Evolutionary conservation across 37 sponge, comb jelly and placozoan species (phyloP).

Genomic region (Tethya wilhelma): DNA sequence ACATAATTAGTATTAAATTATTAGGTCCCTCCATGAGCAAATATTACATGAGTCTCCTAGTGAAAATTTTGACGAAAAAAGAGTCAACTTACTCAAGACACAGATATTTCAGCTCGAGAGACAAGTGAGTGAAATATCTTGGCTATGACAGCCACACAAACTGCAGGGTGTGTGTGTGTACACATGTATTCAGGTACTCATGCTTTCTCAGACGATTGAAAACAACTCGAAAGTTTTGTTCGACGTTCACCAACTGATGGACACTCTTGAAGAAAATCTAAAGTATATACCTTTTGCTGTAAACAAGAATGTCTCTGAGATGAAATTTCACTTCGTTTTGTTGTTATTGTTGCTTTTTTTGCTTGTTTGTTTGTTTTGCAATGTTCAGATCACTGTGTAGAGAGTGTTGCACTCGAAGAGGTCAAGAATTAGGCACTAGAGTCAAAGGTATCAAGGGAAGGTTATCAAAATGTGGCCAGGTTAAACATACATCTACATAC

Average conservation of each 20-base stretch:
- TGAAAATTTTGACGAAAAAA: slow-evolving; percentile 65
- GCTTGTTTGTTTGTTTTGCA: no score
- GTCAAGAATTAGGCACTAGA: no score
- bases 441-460: no score
- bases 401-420: no score
- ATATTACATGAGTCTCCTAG: slow-evolving; percentile 49
- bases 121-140: slow-evolving; percentile 48
- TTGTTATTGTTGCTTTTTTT: no score
- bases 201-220: slow-evolving; percentile 22
- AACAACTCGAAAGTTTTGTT: neutral
- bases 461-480: no score
- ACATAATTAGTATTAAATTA: neutral
- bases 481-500: no score
- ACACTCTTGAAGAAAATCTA: neutral
- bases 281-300: neutral
- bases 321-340: no score
- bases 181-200: neutral
- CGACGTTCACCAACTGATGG: slow-evolving; percentile 10
- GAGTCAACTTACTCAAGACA: slow-evolving; percentile 71
- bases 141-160: neutral
- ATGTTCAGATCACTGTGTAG: no score
- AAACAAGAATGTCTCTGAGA: no score
- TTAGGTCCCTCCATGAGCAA: slow-evolving; percentile 58
- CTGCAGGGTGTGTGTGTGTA: slow-evolving; percentile 6
- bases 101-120: slow-evolving; percentile 82